A percentile compares a stretch with the other conserved stretches of the same genome.
Evolutionary conservation across 1,140 invertebrate genomes (phyloP).

Genomic region (Temnothorax curvispinosus): DNA sequence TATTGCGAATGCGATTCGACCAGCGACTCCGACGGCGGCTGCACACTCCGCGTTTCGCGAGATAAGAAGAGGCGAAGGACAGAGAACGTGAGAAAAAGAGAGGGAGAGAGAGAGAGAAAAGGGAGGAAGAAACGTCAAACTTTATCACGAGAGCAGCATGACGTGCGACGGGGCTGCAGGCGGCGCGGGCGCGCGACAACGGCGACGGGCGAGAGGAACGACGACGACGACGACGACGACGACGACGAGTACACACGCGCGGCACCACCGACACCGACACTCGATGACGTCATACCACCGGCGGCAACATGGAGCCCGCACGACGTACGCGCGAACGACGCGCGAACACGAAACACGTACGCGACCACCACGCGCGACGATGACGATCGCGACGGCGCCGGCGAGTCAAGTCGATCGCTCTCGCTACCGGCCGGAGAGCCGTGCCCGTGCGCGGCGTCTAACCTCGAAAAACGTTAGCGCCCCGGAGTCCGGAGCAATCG

Average conservation of each 20-base stretch:
- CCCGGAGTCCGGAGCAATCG: neutral
- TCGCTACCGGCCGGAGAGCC: slow-evolving; percentile 6
- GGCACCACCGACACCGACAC: slow-evolving; percentile 76
- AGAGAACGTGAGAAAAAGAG: neutral
- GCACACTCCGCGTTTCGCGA: slow-evolving; percentile 40
- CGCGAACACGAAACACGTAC: neutral
- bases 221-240: slow-evolving; percentile 25
- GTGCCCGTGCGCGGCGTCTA: slow-evolving; percentile 28
- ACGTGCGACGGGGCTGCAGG: slow-evolving; percentile 70
- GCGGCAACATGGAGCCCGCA: slow-evolving; percentile 68
- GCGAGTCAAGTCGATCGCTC: neutral
- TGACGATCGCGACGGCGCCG: neutral
- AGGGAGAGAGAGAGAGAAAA: neutral
- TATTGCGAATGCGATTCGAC: neutral
- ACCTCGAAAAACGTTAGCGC: slow-evolving; percentile 57
- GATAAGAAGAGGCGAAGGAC: neutral
- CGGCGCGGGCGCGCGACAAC: slow-evolving; percentile 2
- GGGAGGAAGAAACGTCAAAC: slow-evolving; percentile 63
- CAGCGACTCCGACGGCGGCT: neutral
- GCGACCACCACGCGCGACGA: neutral
- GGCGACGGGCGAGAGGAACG: slow-evolving; percentile 48
- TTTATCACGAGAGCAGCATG: slow-evolving; percentile 82
- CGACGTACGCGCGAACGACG: slow-evolving; percentile 16
- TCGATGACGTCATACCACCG: slow-evolving; percentile 78
- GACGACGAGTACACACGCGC: slow-evolving; percentile 63